Conservation (phyloP, 1,140 invertebrate genomes). For the Drosophila rhopaloa region DNA sequence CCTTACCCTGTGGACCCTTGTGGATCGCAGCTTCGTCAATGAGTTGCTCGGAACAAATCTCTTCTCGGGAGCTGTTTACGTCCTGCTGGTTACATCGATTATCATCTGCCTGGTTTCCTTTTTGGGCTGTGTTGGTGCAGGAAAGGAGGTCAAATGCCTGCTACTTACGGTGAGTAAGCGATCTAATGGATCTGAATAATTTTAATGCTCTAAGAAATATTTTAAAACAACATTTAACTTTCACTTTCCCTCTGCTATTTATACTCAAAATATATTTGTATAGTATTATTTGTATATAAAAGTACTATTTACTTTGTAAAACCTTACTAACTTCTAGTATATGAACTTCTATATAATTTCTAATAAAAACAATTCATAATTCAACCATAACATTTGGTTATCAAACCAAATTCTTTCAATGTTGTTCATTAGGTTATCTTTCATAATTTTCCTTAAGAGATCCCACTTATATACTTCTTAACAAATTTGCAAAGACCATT, state of each 20-base stretch:
- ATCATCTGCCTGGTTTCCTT: conserved; percentile 92
- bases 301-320: no score
- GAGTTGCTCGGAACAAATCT: conserved; percentile 92
- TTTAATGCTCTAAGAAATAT: not conserved
- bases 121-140: conserved; percentile 93
- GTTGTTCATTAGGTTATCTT: no score
- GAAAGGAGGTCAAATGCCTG: conserved; percentile 95
- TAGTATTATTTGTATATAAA: no score
- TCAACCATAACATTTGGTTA: no score
- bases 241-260: no score
- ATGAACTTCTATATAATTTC: no score
- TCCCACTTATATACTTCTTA: not conserved
- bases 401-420: no score
- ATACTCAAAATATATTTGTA: no score
- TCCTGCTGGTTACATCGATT: conserved; percentile 91
- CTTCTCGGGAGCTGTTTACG: conserved; percentile 92
- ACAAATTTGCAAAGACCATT: conserved; percentile 7
- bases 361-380: no score
- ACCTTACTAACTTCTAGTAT: no score
- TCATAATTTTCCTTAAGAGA: no score
- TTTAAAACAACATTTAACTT: not conserved
- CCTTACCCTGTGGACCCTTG: conserved; percentile 92
- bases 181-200: no score
- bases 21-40: conserved; percentile 93
- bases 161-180: conserved; percentile 89